Percentiles rank a stretch among this genome's conserved stretches.
Conservation (phyloP, 2,113 vertebrate species). For the Myiopsitta monachus region DNA sequence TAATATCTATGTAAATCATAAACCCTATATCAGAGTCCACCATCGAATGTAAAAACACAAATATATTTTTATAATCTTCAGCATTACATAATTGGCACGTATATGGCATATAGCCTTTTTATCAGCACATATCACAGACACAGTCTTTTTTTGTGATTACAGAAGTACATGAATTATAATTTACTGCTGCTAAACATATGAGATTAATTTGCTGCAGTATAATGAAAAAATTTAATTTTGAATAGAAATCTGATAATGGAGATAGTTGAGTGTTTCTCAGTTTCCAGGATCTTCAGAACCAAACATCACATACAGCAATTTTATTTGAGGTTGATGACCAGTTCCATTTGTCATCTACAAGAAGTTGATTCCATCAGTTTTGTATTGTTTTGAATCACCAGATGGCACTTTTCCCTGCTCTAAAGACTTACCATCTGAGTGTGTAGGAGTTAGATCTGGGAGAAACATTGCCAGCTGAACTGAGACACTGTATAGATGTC, state of each 20-base stretch:
- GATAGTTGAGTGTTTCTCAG: not conserved
- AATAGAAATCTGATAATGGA: not conserved
- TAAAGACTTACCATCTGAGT: not conserved
- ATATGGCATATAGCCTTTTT: not conserved
- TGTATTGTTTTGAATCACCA: constrained; percentile 8
- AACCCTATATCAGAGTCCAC: not conserved
- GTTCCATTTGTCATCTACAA: not conserved
- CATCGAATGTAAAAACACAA: not conserved
- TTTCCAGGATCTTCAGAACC: not conserved
- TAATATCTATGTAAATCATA: not conserved
- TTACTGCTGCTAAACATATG: not conserved
- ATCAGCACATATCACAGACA: not conserved
- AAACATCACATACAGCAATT: not conserved
- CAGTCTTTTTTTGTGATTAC: not conserved
- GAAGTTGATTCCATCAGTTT: not conserved
- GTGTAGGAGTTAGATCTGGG: not conserved
- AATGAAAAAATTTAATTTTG: not conserved
- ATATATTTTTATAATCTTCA: not conserved
- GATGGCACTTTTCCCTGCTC: not conserved
- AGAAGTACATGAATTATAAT: not conserved
- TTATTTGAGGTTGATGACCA: not conserved
- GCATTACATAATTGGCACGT: not conserved
- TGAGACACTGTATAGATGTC: not conserved
- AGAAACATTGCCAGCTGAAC: not conserved
- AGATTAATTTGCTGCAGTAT: not conserved